Percentiles rank a stretch among this genome's conserved stretches.
Conservation (phyloP, 2,113 vertebrate species). For the Vulpes ferrilata region DNA sequence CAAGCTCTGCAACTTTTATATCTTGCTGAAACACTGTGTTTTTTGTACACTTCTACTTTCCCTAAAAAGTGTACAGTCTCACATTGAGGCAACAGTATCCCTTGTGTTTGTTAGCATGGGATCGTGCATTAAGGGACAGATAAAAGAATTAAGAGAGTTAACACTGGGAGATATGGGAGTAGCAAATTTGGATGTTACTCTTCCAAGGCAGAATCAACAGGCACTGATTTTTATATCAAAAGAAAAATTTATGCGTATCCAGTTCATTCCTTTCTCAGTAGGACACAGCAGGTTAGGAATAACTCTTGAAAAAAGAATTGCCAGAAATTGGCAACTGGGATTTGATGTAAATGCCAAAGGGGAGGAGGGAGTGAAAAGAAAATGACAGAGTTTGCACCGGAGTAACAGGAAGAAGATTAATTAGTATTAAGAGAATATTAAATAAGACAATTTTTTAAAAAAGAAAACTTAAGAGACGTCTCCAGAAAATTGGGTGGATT, state of each 20-base stretch:
- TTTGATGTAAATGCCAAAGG: constrained; percentile 11
- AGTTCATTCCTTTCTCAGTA: background rate
- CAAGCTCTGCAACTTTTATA: constrained; percentile 63
- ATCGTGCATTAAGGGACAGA: background rate
- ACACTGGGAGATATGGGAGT: background rate
- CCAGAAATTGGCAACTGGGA: background rate
- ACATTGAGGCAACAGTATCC: background rate
- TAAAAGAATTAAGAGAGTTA: background rate
- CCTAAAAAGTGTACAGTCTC: constrained; percentile 1
- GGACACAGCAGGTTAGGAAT: background rate
- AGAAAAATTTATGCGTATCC: background rate
- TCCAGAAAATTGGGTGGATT: background rate
- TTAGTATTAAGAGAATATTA: background rate
- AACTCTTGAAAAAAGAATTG: background rate
- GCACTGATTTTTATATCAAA: background rate
- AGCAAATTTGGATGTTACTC: background rate
- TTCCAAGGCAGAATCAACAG: constrained; percentile 4
- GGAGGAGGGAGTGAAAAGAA: constrained; percentile 34
- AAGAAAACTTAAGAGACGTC: background rate
- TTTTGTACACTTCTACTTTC: constrained; percentile 60
- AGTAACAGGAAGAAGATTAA: background rate
- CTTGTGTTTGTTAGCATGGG: background rate
- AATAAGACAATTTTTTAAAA: background rate
- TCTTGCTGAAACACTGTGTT: constrained; percentile 62
- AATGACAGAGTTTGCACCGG: background rate